Base-by-base conservation (phyloP, 1,140 invertebrate species). In the Megalonaias nervosa region DNA sequence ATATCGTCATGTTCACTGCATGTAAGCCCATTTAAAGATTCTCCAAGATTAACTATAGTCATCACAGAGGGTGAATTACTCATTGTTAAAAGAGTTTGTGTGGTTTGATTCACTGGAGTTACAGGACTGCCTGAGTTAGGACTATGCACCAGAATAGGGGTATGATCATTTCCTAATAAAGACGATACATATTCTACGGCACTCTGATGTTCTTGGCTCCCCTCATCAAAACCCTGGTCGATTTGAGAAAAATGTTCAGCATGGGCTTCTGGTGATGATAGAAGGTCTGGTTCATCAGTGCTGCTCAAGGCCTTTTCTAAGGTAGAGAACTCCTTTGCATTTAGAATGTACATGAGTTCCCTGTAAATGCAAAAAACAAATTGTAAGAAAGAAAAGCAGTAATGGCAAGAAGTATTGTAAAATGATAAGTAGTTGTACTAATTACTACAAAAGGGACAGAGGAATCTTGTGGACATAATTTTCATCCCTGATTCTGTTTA, bases 231-330 rank as follows among this genome's bases (percentile, higher is more conserved):
- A 38, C 81, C 79, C 38, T 80, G 80, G 67, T 84, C 84, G 23
- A 79, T 74, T 61, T 81, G 82, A 38, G 74, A 82, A 21, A 68
- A 72, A 17, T 71, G 58, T 31, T 81, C 75, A 31, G 67, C 72
- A 19, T 74, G 75, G 38, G 23, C 66, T 56, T 73, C 78, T 23
- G 61, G 62, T n/a, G 66, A 48, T 19, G 77, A 71, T 14, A 82
- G 70, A 21, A 85, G 78, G 19, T 82, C 85, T 17, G 91, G 94
- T 74, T 97, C 96, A 86, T 98, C 97, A 81, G 95, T 95, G 77
- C 96, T 97, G 88, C 97, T 98, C 15, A 99, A 91, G 67, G 97
- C 90, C 84, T 96, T 95, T 89, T 98, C 97, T 56, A 98, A 89
- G 75, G 95, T 94, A 85, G 93, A 93, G 65, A 98, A 91, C 91